Evolutionary conservation across 2,113 vertebrate genomes (phyloP), one percentile per base, ranked within the genome.

Genomic region (Dromas ardeola): DNA sequence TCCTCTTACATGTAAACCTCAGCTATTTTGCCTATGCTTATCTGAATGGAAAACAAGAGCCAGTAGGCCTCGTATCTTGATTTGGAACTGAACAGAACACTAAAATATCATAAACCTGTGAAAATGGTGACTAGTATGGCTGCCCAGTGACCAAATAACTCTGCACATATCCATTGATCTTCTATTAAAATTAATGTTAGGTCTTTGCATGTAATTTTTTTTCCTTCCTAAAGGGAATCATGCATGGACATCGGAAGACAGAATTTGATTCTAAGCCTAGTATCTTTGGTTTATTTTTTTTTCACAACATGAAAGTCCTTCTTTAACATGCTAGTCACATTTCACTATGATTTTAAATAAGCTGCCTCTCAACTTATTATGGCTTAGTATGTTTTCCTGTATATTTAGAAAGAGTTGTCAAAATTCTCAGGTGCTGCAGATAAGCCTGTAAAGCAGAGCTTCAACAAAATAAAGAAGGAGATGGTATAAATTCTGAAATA

Each of bases 261-360:
- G 63, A 95, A 91, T 87, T 80, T 88, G 22, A 77, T 93, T 79
- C 20, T 77, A 82, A 93, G 78, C 49, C 78, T n/a, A 38, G 13
- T 47, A 77, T 36, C 18, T 80, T 66, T 66, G 19, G 19, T 15
- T 7, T 10, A 36, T 59, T 56, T 50, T 88, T 81, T 83, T 73
- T 1, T 10, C 21, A 30, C 40, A 36, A 66, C 20, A 43, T 62
- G 34, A 93, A 93, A 92, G 25, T 81, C 27, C 38, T 65, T 93
- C 42, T 80, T 96, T 92, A 94, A 84, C 36, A 86, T 95, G 76
- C 76, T 77, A 38, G 76, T 95, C 94, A 95, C 59, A 49, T 82
- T 88, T 49, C 43, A 36, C 17, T 34, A 49, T 0, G 4, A 80
- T 91, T 88, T 95, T 93, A 76, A 95, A 90, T 78, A 94, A 93